Percentiles rank a stretch among this genome's conserved stretches.
These are phyloP conservation scores for Drosophila borealis DNA, from an alignment of 2,888 invertebrate genomes.

Conservation along the genomic window DNA sequence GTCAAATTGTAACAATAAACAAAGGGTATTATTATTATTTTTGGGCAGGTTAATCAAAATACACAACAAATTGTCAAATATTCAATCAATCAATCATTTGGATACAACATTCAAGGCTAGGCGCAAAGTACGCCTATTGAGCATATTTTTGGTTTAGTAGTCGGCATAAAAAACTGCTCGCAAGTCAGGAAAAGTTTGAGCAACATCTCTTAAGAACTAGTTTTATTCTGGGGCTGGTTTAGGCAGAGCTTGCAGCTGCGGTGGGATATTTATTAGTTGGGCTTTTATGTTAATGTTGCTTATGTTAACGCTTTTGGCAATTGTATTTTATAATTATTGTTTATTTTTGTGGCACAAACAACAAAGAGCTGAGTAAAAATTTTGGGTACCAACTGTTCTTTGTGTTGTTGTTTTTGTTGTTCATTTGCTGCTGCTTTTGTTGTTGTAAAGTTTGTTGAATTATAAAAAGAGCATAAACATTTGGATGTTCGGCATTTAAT, in stretches of 20 bases:
- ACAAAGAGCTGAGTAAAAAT: constrained; percentile 42
- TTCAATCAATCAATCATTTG: constrained; percentile 52
- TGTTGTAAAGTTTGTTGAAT: constrained; percentile 61
- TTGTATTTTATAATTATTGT: constrained; percentile 4
- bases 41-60: constrained; percentile 49
- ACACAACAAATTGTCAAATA: constrained; percentile 47
- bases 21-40: constrained; percentile 24
- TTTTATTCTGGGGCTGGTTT: constrained; percentile 18
- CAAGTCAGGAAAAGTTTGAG: constrained; percentile 45
- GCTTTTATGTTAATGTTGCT: constrained; percentile 5
- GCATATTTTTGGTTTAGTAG: constrained; percentile 39
- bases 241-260: constrained; percentile 6
- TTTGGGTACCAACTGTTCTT: constrained; percentile 68
- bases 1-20: constrained; percentile 56
- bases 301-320: constrained; percentile 11
- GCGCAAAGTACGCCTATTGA: constrained; percentile 20
- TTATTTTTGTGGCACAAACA: constrained; percentile 53
- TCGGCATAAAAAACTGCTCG: constrained; percentile 30
- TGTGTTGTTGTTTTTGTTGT: constrained; percentile 39
- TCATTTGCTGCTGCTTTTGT: constrained; percentile 37
- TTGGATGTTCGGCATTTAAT: constrained; percentile 14
- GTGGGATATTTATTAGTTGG: constrained; percentile 28
- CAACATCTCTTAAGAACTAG: constrained; percentile 37
- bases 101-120: constrained; percentile 63
- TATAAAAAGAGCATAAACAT: constrained; percentile 60